Conservation (phyloP, 2,888 invertebrate genomes). For the Aleiodes alternator region DNA sequence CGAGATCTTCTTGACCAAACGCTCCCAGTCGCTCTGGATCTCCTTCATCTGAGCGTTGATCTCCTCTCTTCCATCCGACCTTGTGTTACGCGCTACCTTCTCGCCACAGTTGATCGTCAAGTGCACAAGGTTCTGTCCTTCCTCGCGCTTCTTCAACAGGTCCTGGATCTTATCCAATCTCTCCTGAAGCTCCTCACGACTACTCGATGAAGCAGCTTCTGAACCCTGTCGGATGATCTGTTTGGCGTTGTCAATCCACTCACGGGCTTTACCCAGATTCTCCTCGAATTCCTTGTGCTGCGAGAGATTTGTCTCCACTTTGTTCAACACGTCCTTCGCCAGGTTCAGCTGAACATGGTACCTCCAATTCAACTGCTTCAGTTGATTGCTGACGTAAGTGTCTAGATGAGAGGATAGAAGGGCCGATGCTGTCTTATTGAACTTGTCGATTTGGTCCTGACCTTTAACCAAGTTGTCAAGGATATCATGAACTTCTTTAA, state of each 20-base stretch:
- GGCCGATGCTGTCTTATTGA: constrained; percentile 87
- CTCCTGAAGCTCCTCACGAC: constrained; percentile 88
- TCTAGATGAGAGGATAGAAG: constrained; percentile 90
- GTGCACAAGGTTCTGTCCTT: constrained; percentile 91
- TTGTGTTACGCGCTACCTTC: constrained; percentile 90
- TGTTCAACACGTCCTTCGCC: constrained; percentile 92
- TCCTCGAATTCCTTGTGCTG: constrained; percentile 89
- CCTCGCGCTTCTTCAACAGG: constrained; percentile 87
- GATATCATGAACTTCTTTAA: constrained; percentile 87
- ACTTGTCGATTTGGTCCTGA: constrained; percentile 87
- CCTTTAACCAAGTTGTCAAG: constrained; percentile 85
- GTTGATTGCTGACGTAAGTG: constrained; percentile 90
- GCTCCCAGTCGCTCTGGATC: constrained; percentile 94
- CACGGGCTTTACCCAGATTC: constrained; percentile 85
- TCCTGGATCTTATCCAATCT: constrained; percentile 88
- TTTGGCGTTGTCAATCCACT: constrained; percentile 92
- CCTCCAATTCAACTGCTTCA: constrained; percentile 89
- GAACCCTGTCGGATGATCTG: constrained; percentile 88
- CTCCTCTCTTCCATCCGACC: constrained; percentile 91
- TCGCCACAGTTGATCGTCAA: constrained; percentile 93
- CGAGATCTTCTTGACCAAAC: constrained; percentile 92
- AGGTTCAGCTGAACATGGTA: constrained; percentile 93
- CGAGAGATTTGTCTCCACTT: constrained; percentile 91
- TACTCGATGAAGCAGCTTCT: constrained; percentile 86
- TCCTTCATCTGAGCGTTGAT: constrained; percentile 92